These are phyloP conservation scores for Deilephila elpenor DNA, from an alignment of 2,888 invertebrate species.

Conservation along the genomic window DNA sequence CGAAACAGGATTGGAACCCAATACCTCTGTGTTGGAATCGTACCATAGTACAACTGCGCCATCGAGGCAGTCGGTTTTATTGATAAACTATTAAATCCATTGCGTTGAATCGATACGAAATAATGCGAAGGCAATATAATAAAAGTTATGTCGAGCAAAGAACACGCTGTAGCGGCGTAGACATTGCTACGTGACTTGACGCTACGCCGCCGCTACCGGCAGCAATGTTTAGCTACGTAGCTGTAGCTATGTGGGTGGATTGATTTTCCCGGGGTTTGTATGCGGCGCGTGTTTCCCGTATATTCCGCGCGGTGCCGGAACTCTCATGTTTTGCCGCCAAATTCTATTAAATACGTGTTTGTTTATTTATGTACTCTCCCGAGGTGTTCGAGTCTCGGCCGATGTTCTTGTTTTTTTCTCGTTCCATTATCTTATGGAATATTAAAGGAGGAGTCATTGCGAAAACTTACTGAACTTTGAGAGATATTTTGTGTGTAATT, in stretches of 20 bases:
- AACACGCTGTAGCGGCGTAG: slow-evolving; percentile 42
- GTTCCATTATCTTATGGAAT: slow-evolving; percentile 34
- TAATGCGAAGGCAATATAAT: not conserved
- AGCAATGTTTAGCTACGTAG: slow-evolving; percentile 24
- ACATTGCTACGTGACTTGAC: slow-evolving; percentile 62
- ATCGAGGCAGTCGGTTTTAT: too few species aligned
- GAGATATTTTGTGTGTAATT: not conserved
- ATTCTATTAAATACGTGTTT: slow-evolving; percentile 47
- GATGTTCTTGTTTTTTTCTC: slow-evolving; percentile 29
- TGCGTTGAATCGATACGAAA: not conserved
- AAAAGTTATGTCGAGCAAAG: not conserved
- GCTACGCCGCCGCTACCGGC: slow-evolving; percentile 57
- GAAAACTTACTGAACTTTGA: not conserved
- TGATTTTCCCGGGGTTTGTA: slow-evolving; percentile 62
- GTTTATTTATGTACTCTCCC: slow-evolving; percentile 35
- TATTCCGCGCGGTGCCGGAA: slow-evolving; percentile 47
- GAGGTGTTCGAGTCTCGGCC: not conserved
- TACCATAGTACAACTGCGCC: too few species aligned
- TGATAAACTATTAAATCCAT: not conserved
- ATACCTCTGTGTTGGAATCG: too few species aligned
- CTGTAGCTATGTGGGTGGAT: slow-evolving; percentile 42
- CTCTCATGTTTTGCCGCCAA: slow-evolving; percentile 38
- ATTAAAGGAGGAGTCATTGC: not conserved
- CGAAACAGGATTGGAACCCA: too few species aligned
- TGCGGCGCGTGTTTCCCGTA: slow-evolving; percentile 52